These are phyloP conservation scores for Augochlora pura DNA, from an alignment of 1,140 invertebrate genomes.

Conservation along the genomic window DNA sequence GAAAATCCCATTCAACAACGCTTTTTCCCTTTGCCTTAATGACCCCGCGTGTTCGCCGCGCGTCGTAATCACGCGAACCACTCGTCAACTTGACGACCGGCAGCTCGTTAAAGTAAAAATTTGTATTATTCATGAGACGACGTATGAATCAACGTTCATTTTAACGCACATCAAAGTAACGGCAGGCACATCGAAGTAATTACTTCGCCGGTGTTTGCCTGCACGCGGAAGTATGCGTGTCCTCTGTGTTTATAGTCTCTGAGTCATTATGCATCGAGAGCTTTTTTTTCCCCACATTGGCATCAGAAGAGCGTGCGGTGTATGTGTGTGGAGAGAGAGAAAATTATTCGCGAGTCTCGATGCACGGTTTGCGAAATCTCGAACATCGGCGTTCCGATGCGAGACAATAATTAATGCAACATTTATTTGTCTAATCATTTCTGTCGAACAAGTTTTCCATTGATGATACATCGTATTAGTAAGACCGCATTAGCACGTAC, in stretches of 20 bases:
- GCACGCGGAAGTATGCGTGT: too few relatives aligned
- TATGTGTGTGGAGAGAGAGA: too few relatives aligned
- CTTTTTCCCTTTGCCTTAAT: neutral
- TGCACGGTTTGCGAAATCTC: too few relatives aligned
- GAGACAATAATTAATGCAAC: too few relatives aligned
- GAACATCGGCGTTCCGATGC: too few relatives aligned
- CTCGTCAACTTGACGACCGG: neutral
- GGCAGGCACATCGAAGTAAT: neutral
- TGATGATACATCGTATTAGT: too few relatives aligned
- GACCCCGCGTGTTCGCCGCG: neutral
- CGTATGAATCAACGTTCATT: neutral
- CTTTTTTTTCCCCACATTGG: neutral
- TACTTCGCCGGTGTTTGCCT: neutral
- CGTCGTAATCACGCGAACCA: neutral
- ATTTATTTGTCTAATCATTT: too few relatives aligned
- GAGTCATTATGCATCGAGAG: neutral
- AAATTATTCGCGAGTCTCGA: too few relatives aligned
- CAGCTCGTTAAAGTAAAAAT: neutral
- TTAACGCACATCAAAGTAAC: neutral
- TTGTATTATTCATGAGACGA: slow-evolving; percentile 3
- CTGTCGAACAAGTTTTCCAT: too few relatives aligned
- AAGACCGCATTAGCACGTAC: too few relatives aligned
- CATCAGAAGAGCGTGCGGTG: neutral
- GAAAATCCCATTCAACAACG: neutral
- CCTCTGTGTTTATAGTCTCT: neutral